Conservation (phyloP, 2,888 invertebrate genomes). For the Eupeodes latifasciatus region DNA sequence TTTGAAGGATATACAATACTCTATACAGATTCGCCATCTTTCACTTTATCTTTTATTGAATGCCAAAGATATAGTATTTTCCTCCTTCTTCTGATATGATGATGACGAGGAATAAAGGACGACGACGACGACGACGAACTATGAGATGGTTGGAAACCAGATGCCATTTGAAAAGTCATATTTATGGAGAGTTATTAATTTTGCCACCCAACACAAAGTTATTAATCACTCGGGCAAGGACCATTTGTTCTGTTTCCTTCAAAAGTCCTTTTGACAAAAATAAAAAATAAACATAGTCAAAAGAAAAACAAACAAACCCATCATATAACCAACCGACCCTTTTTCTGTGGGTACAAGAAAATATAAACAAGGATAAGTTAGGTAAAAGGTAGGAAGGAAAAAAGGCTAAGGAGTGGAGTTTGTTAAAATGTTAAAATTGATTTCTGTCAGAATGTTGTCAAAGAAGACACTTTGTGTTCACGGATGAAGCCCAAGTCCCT, state of each 20-base stretch:
- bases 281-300: neutral
- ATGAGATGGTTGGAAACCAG: conserved; percentile 47
- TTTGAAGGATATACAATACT: conserved; percentile 41
- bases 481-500: conserved; percentile 21
- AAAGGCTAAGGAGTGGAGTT: neutral
- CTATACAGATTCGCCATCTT: conserved; percentile 50
- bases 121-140: too few species aligned
- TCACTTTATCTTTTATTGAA: conserved; percentile 54
- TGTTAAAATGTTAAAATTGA: conserved; percentile 58
- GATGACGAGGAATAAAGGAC: too few species aligned
- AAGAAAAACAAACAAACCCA: conserved; percentile 1
- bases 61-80: conserved; percentile 17
- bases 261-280: neutral
- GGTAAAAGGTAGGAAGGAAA: neutral
- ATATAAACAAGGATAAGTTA: neutral
- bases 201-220: conserved; percentile 34
- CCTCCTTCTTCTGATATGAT: neutral
- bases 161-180: conserved; percentile 61
- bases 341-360: neutral
- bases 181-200: conserved; percentile 68
- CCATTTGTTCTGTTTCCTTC: conserved; percentile 37
- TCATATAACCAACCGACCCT: conserved; percentile 5
- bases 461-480: conserved; percentile 34
- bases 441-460: conserved; percentile 57
- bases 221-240: conserved; percentile 42